Evolutionary conservation across 2,113 vertebrate genomes (phyloP), one percentile per base, ranked within the genome.

Genomic region (Perccottus glenii): DNA sequence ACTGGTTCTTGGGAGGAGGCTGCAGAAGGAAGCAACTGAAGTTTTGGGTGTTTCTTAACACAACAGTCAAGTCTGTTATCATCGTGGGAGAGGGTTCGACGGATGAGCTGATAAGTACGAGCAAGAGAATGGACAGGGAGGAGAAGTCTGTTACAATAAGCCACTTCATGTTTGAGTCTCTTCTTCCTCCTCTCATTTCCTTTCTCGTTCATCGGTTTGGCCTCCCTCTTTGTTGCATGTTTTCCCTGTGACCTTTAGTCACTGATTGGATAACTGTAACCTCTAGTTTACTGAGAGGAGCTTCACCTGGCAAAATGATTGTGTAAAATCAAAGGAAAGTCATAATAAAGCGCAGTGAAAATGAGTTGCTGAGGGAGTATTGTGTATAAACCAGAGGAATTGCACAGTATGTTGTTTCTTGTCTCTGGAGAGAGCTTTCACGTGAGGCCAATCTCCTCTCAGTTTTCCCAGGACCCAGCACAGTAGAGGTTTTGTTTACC

Each of bases 51-150:
- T 87, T 87, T 84, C 76, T 85, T 61, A 67, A 63, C 74, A 84
- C 73, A 87, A 84, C 64, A 73, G 80, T 64, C 40, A 59, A 70
- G 64, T 49, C 60, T 73, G 67, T 90, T 89, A 88, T 90, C 74
- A 78, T 83, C 75, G 81, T 88, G 88, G 85, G 87, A 90, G 85
- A 90, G 79, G 60, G 79, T 71, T 80, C 80, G 80, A 86, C 68
- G 35, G 82, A 81, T 75, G 68, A 70, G 60, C 75, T 70, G 83
- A 89, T 85, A 82, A 80, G 58, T 68, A 38, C 5, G 59, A 67
- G 62, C 51, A 69, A 56, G 60, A 57, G 76, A 75, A 40, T 64
- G 50, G 68, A 67, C 66, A 61, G 78, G 80, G 51, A 64, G 73
- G 71, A 61, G 75, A 78, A 65, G 71, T 73, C 62, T 76, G 81